A percentile compares a stretch with the other conserved stretches of the same genome.
These are phyloP conservation scores for Melierax canorus DNA, from an alignment of 2,113 vertebrate species.

Conservation along the genomic window DNA sequence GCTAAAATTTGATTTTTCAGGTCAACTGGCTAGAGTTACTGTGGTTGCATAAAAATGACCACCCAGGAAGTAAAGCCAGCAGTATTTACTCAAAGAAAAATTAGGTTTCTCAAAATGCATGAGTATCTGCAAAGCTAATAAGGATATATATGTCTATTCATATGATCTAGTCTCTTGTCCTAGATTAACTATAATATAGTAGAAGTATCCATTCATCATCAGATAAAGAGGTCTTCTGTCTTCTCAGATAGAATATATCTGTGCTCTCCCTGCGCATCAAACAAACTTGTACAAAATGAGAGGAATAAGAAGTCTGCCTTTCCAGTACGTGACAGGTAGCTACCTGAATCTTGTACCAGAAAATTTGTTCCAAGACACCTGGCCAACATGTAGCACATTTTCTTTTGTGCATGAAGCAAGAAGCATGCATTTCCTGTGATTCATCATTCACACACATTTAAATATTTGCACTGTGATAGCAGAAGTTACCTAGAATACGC, in stretches of 20 bases:
- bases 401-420: background rate
- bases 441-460: background rate
- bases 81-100: background rate
- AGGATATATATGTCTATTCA: background rate
- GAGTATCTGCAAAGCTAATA: background rate
- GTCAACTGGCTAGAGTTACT: background rate
- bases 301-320: too few relatives aligned
- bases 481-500: background rate
- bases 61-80: background rate
- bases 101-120: background rate
- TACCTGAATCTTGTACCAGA: background rate
- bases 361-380: background rate
- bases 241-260: background rate
- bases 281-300: too few relatives aligned
- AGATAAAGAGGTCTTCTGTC: background rate
- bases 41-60: background rate
- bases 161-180: background rate
- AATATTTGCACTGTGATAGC: background rate
- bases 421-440: background rate
- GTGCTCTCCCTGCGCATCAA: background rate
- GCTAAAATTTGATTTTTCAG: background rate
- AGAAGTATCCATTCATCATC: background rate
- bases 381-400: accelerated
- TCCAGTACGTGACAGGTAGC: too few relatives aligned
- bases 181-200: accelerated